Percentiles rank a stretch among this genome's conserved stretches.
Conservation (phyloP, 1,140 invertebrate genomes). For the Pachypeltis micranthus region DNA sequence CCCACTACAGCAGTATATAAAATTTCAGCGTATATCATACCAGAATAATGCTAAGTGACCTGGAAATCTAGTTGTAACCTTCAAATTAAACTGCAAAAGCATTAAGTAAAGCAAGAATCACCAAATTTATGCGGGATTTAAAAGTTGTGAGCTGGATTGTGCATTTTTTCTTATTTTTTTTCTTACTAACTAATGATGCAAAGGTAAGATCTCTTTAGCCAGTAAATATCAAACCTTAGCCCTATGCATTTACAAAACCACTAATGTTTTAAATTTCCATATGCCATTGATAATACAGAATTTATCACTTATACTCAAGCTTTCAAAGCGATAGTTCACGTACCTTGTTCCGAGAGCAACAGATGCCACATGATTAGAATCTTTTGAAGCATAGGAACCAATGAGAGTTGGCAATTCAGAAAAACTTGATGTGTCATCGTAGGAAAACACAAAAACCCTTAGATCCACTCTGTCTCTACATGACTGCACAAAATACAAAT, state of each 20-base stretch:
- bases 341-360: slow-evolving; percentile 47
- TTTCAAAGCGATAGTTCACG: neutral
- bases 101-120: too few relatives aligned
- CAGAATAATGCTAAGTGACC: too few relatives aligned
- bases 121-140: too few relatives aligned
- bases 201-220: neutral
- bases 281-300: neutral
- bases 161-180: too few relatives aligned
- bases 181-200: neutral
- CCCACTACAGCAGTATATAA: too few relatives aligned
- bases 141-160: too few relatives aligned
- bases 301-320: neutral
- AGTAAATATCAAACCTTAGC: neutral
- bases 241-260: too few relatives aligned
- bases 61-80: too few relatives aligned
- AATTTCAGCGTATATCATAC: too few relatives aligned
- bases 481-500: slow-evolving; percentile 32
- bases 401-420: slow-evolving; percentile 42
- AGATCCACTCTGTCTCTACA: slow-evolving; percentile 44
- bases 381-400: slow-evolving; percentile 36
- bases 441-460: slow-evolving; percentile 44
- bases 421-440: slow-evolving; percentile 42
- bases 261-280: neutral
- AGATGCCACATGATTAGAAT: slow-evolving; percentile 38
- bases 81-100: too few relatives aligned